phyloP scores from a whole-genome alignment of 2,797 vertebrate genomes.

The Enteromius treurensis region DNA sequence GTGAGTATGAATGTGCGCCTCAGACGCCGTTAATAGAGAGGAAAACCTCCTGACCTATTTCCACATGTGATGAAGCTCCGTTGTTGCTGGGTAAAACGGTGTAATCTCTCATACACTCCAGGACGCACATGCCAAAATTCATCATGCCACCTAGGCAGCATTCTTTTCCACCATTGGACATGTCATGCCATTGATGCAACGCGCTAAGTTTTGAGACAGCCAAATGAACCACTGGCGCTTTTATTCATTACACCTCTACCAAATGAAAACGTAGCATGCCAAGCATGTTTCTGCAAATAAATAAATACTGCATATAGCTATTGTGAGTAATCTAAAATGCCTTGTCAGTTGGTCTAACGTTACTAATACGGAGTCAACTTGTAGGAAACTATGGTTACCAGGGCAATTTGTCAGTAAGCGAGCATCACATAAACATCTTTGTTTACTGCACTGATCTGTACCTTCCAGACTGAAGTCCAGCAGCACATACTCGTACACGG shows the following conservation, averaged over 20 bases:
- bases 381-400: not conserved
- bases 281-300: not conserved
- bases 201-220: not conserved
- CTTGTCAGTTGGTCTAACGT: not conserved
- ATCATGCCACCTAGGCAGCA: not conserved
- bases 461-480: slow-evolving; percentile 97
- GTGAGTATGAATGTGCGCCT: not conserved
- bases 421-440: not conserved
- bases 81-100: slow-evolving; percentile 64
- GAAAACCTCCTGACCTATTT: slow-evolving; percentile 73
- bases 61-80: slow-evolving; percentile 51
- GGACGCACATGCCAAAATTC: not conserved
- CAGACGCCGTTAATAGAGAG: slow-evolving; percentile 29
- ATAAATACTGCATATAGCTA: not conserved
- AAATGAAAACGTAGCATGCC: not conserved
- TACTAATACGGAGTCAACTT: not conserved
- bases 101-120: not conserved
- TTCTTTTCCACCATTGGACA: not conserved
- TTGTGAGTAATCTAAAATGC: not conserved
- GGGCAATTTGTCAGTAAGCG: not conserved
- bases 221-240: not conserved
- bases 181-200: not conserved
- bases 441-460: slow-evolving; percentile 61
- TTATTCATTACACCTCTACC: not conserved
- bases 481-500: slow-evolving; percentile 90